Percentiles rank a stretch among this genome's conserved stretches.
Conservation (phyloP, 2,113 vertebrate species). For the Zosterops borbonicus region DNA sequence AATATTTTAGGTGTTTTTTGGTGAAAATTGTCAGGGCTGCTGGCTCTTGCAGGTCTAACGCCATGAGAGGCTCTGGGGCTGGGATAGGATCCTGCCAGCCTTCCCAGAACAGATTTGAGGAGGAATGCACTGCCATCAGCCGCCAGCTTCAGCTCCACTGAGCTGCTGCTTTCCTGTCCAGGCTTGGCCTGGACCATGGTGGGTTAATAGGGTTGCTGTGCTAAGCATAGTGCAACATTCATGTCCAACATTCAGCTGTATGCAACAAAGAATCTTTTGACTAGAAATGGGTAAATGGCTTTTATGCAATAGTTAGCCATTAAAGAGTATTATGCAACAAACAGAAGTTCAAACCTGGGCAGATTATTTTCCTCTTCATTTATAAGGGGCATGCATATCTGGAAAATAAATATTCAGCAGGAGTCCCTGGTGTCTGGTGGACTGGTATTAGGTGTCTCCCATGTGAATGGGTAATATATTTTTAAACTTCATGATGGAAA, state of each 20-base stretch:
- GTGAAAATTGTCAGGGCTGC: not conserved
- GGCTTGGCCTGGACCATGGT: not conserved
- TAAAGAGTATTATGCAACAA: not conserved
- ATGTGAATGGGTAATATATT: not conserved
- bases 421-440: not conserved
- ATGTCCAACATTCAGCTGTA: not conserved
- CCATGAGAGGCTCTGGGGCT: too few relatives aligned
- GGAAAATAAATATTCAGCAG: not conserved
- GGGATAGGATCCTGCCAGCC: accelerated
- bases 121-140: not conserved
- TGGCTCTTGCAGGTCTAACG: not conserved
- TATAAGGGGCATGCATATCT: not conserved
- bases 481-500: not conserved
- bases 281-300: not conserved
- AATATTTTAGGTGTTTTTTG: not conserved
- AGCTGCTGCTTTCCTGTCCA: not conserved
- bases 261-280: not conserved
- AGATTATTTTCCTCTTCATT: not conserved
- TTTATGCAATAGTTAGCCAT: not conserved
- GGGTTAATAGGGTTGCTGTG: not conserved
- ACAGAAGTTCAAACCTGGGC: not conserved
- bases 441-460: not conserved
- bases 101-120: not conserved
- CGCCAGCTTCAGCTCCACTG: not conserved
- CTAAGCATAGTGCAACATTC: not conserved